Evolutionary conservation across 2,797 vertebrate species (phyloP).

Genomic region (Artibeus lituratus): DNA sequence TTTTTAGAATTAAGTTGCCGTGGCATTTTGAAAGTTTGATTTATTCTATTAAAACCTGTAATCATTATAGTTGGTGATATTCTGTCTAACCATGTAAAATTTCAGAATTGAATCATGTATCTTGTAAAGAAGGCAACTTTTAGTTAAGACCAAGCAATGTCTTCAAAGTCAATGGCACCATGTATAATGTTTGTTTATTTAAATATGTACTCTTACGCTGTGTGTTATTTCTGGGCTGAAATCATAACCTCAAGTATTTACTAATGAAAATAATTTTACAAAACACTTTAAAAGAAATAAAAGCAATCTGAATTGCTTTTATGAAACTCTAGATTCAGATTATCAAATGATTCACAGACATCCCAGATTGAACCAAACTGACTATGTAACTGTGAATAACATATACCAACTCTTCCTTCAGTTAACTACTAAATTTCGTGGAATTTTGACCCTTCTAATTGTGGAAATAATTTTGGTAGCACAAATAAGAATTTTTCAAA

Average conservation of each 20-base stretch:
- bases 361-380: neutral
- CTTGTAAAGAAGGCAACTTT: neutral
- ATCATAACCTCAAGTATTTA: neutral
- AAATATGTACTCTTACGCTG: neutral
- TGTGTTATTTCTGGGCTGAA: neutral
- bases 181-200: neutral
- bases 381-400: neutral
- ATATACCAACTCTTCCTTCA: neutral
- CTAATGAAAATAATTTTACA: neutral
- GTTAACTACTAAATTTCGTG: neutral
- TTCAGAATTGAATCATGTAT: neutral
- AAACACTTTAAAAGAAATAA: neutral
- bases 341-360: neutral
- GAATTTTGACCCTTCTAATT: neutral
- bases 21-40: neutral
- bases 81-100: neutral
- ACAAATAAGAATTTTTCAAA: neutral
- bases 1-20: constrained; percentile 31
- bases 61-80: neutral
- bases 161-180: neutral
- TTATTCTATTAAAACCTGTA: neutral
- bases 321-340: too few relatives aligned
- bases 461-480: neutral
- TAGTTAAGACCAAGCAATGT: neutral
- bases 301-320: neutral